phyloP scores from a whole-genome alignment of 2,888 invertebrate genomes.

The Agrochola lychnidis region DNA sequence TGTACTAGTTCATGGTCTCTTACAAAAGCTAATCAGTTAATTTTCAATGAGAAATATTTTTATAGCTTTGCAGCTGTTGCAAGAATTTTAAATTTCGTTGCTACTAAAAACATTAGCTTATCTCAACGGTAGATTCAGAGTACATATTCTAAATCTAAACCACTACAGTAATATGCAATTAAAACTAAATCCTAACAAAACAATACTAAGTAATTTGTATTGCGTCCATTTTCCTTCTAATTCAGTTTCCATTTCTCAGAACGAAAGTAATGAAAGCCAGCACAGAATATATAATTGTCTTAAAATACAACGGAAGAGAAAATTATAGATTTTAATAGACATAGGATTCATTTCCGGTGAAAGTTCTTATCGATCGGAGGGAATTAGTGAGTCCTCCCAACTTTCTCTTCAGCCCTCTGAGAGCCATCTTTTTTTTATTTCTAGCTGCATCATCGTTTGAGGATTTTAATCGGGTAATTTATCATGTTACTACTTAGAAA shows the following conservation, averaged over 20 bases:
- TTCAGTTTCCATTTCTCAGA: constrained; percentile 20
- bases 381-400: constrained; percentile 65
- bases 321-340: constrained; percentile 48
- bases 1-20: not conserved
- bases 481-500: not conserved
- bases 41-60: not conserved
- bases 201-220: not conserved
- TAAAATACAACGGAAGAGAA: constrained; percentile 36
- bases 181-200: constrained; percentile 5
- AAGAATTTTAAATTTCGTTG: not conserved
- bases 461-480: constrained; percentile 34
- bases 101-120: not conserved
- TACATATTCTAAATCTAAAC: not conserved
- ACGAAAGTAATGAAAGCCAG: constrained; percentile 9
- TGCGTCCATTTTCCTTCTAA: constrained; percentile 16
- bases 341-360: constrained; percentile 71
- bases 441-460: constrained; percentile 50
- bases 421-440: constrained; percentile 57
- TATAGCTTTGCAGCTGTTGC: too few species aligned
- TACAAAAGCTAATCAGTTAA: not conserved
- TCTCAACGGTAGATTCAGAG: not conserved
- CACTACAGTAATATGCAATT: not conserved
- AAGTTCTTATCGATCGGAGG: constrained; percentile 70
- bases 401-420: constrained; percentile 72
- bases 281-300: constrained; percentile 8